phyloP scores from a whole-genome alignment of 2,113 vertebrate genomes.

The Haemorhous mexicanus region DNA sequence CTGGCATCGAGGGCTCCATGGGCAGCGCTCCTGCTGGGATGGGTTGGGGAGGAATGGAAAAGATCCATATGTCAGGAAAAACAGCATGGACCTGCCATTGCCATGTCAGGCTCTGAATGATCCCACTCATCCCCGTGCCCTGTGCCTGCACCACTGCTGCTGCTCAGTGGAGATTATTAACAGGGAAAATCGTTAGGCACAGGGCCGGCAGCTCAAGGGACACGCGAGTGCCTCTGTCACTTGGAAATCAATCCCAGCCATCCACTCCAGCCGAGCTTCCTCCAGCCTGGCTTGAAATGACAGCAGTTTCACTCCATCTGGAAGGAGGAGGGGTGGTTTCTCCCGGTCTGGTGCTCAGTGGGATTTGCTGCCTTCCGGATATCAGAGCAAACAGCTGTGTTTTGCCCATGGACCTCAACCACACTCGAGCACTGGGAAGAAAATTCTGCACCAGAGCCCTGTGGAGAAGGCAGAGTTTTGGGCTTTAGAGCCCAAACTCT shows the following conservation, averaged over 20 bases:
- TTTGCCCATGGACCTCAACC: neutral
- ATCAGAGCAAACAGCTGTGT: neutral
- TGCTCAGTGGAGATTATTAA: neutral
- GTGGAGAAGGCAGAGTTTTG: neutral
- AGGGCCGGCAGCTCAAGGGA: neutral
- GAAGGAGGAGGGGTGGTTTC: neutral
- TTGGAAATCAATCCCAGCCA: conserved; percentile 20
- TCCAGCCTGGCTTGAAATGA: neutral
- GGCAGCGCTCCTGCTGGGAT: neutral
- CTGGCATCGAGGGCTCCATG: fast-evolving
- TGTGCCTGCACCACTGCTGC: neutral
- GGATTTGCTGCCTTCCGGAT: neutral
- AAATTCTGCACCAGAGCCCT: neutral
- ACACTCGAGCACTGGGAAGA: neutral
- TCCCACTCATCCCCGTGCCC: neutral
- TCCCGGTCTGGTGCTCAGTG: fast-evolving
- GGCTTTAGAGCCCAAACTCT: neutral
- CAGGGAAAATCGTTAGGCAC: neutral
- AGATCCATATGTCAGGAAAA: neutral
- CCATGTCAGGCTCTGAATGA: neutral
- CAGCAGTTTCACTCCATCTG: neutral
- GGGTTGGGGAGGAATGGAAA: neutral
- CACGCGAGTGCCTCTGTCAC: neutral
- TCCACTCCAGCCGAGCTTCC: neutral
- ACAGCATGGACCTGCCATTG: neutral